Evolutionary conservation across 2,888 invertebrate species (phyloP).

Genomic region (Cantharis nigra): DNA sequence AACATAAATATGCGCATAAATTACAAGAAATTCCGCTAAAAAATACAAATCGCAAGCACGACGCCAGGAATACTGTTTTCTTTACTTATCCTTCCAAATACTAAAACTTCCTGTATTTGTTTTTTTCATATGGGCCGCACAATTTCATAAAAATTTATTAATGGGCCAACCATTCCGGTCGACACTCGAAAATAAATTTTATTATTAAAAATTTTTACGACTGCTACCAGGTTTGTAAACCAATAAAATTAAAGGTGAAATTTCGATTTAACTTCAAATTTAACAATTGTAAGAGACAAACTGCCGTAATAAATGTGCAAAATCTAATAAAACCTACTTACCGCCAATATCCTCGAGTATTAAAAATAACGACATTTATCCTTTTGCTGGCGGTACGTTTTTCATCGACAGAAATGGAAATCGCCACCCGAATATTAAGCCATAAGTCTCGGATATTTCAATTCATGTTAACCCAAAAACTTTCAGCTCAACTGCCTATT

Average conservation of each 20-base stretch:
- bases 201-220: background rate
- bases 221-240: background rate
- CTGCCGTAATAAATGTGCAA: background rate
- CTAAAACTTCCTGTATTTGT: background rate
- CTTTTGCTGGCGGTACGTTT: constrained; percentile 13
- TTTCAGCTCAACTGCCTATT: constrained; percentile 34
- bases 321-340: constrained; percentile 10
- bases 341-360: constrained; percentile 12
- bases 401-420: constrained; percentile 36
- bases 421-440: constrained; percentile 37
- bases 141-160: background rate
- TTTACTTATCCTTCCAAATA: background rate
- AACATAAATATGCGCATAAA: constrained; percentile 8
- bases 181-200: background rate
- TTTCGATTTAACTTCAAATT: background rate
- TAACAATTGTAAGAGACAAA: background rate
- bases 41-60: constrained; percentile 1
- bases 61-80: constrained; percentile 6
- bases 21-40: background rate
- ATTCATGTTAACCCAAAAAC: constrained; percentile 42
- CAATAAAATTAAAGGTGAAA: background rate
- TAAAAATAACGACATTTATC: constrained; percentile 26
- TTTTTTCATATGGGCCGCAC: background rate
- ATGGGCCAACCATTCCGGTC: background rate
- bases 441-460: constrained; percentile 40